These are phyloP conservation scores for Tetrao urogallus DNA, from an alignment of 2,113 vertebrate genomes.

Conservation along the genomic window DNA sequence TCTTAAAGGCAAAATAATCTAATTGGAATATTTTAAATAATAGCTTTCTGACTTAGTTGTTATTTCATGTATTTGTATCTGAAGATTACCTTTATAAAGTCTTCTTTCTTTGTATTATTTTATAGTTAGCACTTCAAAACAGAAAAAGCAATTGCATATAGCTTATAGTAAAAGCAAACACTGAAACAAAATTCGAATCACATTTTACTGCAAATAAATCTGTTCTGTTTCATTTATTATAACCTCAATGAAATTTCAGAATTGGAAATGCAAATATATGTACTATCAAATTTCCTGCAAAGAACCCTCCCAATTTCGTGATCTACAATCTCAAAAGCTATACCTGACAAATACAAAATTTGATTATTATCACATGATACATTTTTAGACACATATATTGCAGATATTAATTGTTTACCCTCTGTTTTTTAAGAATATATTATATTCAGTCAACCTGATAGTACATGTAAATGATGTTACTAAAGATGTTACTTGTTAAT, in stretches of 20 bases:
- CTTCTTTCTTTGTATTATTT: not conserved
- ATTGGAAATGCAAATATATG: not conserved
- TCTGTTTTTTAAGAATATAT: not conserved
- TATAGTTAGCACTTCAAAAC: not conserved
- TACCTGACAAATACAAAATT: not conserved
- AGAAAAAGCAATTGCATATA: not conserved
- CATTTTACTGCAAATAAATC: not conserved
- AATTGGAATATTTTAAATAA: not conserved
- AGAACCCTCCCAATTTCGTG: not conserved
- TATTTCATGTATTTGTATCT: not conserved
- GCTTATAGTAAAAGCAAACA: not conserved
- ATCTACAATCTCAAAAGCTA: not conserved
- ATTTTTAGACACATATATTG: not conserved
- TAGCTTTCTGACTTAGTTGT: not conserved
- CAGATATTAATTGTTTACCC: not conserved
- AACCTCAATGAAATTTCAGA: not conserved
- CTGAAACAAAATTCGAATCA: not conserved
- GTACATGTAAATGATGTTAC: not conserved
- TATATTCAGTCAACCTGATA: not conserved
- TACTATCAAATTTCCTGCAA: not conserved
- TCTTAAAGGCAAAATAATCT: not conserved
- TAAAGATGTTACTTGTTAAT: not conserved
- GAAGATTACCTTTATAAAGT: not conserved
- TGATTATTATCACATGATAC: not conserved
- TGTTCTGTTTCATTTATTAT: not conserved